Evolutionary conservation across 2,888 invertebrate species (phyloP), one percentile per base, ranked within the genome.

Genomic region (Thysanoteuthis rhombus): DNA sequence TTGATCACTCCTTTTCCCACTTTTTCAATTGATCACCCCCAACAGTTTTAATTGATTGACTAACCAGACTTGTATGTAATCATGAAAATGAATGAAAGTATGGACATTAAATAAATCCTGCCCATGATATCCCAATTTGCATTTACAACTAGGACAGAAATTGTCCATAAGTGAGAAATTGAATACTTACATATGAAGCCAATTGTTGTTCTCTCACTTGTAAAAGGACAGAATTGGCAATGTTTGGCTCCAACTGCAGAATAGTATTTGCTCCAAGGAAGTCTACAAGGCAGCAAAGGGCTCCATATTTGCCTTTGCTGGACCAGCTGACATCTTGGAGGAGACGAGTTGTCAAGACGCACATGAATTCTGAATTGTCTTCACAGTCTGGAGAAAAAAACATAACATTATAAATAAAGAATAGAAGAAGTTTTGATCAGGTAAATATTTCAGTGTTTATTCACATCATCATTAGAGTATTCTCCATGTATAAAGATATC

Each of bases 151-250:
- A n/a, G n/a, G n/a, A n/a, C 25, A 38, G 22, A 32, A 45, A 8
- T 45, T 42, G 8, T 25, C 92, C 1, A 45, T 22, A n/a, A 90
- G 0, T 36, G 25, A 90, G 16, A 45, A 38, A 91, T 32, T 47
- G 38, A 75, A 40, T 93, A 96, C 97, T 96, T 96, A 97, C 97
- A 96, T 97, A 97, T 93, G 97, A 96, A 32, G 97, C 96, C 93
- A 97, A 95, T 6, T 97, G 96, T 93, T 97, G 96, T 94, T 97
- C 97, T 90, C 96, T 95, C 94, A 97, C 95, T 93, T 97, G 96
- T 38, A 94, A 92, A 39, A 97, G 94, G 5, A 97, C 95, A 38
- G 96, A 95, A 40, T 94, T 94, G 4, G 97, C 97, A 47, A 97
- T 95, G 94, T 96, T 94, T 32, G 97, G 97, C 94, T 97, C 95